Evolutionary conservation across 2,797 vertebrate species (phyloP).

Genomic region (Artibeus lituratus): DNA sequence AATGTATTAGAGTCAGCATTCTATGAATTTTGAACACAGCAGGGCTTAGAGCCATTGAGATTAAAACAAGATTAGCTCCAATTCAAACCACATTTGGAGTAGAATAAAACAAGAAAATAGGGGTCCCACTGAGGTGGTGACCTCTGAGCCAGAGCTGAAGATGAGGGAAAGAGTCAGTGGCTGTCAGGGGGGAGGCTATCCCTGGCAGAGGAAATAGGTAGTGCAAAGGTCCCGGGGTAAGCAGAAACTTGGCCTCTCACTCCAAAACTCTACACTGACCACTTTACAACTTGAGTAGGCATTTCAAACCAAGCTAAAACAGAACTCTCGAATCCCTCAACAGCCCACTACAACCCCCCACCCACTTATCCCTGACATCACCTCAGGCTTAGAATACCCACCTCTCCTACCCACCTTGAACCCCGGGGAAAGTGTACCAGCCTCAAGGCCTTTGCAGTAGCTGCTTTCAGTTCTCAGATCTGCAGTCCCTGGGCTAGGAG

Average conservation of each 20-base stretch:
- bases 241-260: neutral
- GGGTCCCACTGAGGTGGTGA: neutral
- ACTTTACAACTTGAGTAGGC: neutral
- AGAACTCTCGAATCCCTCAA: slow-evolving; percentile 43
- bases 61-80: neutral
- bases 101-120: neutral
- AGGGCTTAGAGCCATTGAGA: neutral
- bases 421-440: neutral
- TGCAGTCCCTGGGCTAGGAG: neutral
- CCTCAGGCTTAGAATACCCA: neutral
- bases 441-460: neutral
- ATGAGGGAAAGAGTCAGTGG: neutral
- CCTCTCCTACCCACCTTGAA: neutral
- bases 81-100: neutral
- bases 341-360: neutral
- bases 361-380: neutral
- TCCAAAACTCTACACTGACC: neutral
- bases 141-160: neutral
- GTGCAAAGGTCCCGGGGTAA: neutral
- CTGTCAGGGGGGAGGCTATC: neutral
- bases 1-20: neutral
- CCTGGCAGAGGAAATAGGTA: neutral
- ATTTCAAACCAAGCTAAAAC: neutral
- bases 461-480: neutral
- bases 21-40: neutral